Evolutionary conservation across 2,888 invertebrate genomes (phyloP).

Genomic region (Hedya salicella): DNA sequence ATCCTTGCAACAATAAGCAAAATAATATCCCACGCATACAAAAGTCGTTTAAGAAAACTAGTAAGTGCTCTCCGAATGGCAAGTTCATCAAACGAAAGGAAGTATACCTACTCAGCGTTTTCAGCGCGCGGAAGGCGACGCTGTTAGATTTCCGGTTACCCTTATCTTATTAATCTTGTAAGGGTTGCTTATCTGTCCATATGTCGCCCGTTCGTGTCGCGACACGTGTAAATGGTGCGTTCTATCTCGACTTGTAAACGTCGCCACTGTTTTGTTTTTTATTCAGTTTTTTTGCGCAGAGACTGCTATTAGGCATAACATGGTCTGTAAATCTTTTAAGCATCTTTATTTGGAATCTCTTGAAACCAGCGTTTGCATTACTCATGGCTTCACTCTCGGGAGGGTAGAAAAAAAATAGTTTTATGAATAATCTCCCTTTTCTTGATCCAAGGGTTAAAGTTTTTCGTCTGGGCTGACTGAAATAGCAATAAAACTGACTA

Average conservation of each 20-base stretch:
- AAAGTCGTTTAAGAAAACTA: too few species aligned
- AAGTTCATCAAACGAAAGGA: too few species aligned
- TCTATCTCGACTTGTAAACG: slow-evolving; percentile 59
- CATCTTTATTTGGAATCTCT: neutral
- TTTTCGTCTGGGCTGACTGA: too few species aligned
- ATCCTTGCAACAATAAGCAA: too few species aligned
- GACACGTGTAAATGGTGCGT: slow-evolving; percentile 45
- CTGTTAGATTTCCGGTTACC: slow-evolving; percentile 46
- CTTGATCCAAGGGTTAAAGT: too few species aligned
- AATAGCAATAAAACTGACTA: too few species aligned
- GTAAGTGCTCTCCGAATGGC: too few species aligned
- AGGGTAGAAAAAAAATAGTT: too few species aligned
- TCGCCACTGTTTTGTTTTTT: slow-evolving; percentile 24
- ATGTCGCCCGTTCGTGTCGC: slow-evolving; percentile 43
- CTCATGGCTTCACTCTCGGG: too few species aligned
- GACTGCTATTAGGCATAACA: neutral
- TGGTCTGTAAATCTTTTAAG: neutral
- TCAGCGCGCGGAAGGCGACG: neutral
- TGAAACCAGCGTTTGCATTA: too few species aligned
- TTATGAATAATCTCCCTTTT: too few species aligned
- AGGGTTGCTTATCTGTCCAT: slow-evolving; percentile 24
- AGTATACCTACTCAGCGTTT: neutral
- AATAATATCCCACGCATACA: too few species aligned
- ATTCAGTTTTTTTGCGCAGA: neutral
- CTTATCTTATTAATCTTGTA: slow-evolving; percentile 38